Evolutionary conservation across 2,797 vertebrate species (phyloP), one percentile per base, ranked within the genome.

Genomic region (Urophycis tenuis): DNA sequence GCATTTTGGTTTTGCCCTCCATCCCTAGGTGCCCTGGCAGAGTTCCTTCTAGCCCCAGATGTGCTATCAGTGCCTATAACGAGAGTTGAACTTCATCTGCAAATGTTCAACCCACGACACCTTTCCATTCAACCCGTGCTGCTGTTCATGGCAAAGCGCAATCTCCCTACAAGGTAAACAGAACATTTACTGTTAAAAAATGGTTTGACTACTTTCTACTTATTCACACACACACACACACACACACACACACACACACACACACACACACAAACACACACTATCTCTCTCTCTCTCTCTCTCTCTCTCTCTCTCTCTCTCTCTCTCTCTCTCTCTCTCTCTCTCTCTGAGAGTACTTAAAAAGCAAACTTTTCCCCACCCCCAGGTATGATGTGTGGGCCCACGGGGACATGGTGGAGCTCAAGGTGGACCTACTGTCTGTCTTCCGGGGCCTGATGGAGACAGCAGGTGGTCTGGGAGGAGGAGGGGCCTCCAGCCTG

Each of bases 61-160:
- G 87, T 93, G 74, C 79, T 91, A 70, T 90, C 89, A 0, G 35
- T 91, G 64, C 78, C 77, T 0, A 73, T 94, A 0, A 80, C 67
- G 17, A 84, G 91, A 70, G 93, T 91, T 0, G 94, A 95, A 87
- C 88, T 95, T 70, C 93, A 95, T 86, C 87, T 95, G 49, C 90
- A 93, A 1, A 75, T 95, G 3, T 88, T 87, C 71, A 93, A 94
- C 84, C 92, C 92, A 0, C 86, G 89, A 7, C 83, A 88, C 49
- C 83, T 94, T 33, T 88, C 90, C 5, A 75, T 95, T 41, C 86
- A 81, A 3, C 94, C 93, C 0, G 81, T 89, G 74, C 88, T 95
- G 53, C 85, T 89, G 2, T 86, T 81, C 5, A 49, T 93, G 87
- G 88, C 84, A 0, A 93, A 93, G 81, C 89, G 79, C 2, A 85